Percentiles rank a stretch among this genome's conserved stretches.
Conservation (phyloP, 2,113 vertebrate genomes). For the Dolichallabes microphthalmus region DNA sequence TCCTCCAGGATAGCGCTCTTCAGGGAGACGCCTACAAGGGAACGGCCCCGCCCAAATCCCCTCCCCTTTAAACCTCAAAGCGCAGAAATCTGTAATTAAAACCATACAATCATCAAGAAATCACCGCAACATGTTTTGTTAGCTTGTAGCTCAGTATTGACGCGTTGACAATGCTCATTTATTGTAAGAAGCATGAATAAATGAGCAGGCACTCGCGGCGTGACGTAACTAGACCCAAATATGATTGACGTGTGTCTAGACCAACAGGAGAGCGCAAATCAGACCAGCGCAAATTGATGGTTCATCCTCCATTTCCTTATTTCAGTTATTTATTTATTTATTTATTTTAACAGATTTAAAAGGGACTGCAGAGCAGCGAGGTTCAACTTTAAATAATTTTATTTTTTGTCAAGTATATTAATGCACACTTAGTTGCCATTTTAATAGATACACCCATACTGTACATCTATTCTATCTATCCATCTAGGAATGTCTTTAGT, state of each 20-base stretch:
- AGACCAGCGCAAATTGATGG: slow-evolving; percentile 16
- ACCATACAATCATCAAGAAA: background rate
- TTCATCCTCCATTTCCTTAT: slow-evolving; percentile 9
- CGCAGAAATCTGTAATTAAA: background rate
- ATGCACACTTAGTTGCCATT: background rate
- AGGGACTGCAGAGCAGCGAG: background rate
- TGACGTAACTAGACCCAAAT: background rate
- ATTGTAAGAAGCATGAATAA: background rate
- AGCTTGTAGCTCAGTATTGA: no score
- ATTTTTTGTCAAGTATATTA: background rate
- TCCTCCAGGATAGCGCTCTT: slow-evolving; percentile 56
- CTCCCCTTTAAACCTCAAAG: slow-evolving; percentile 8
- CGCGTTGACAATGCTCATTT: background rate
- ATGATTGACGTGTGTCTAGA: slow-evolving; percentile 32
- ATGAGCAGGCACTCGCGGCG: background rate
- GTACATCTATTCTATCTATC: no score
- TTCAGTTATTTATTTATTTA: background rate
- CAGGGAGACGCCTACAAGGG: slow-evolving; percentile 49
- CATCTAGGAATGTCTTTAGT: no score
- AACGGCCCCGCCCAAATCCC: slow-evolving; percentile 42
- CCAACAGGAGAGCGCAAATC: slow-evolving; percentile 30
- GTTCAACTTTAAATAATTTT: background rate
- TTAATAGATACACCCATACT: background rate
- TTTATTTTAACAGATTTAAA: background rate
- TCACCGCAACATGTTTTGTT: background rate